Evolutionary conservation across 2,113 vertebrate species (phyloP).

Genomic region (Halcyon senegalensis): DNA sequence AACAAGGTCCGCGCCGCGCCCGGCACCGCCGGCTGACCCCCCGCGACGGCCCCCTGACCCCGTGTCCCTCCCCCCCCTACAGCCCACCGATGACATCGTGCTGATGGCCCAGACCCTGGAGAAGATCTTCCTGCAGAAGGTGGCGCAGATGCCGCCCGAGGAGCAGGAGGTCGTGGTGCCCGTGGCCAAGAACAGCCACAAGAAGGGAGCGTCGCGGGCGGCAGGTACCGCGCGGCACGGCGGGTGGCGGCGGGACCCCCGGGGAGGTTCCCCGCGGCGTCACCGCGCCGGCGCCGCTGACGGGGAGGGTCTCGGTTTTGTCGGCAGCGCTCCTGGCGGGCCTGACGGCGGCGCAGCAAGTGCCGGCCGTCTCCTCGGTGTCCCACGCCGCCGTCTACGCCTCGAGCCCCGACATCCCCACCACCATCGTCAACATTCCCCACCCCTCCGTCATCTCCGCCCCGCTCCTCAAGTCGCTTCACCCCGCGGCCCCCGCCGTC

Average conservation of each 20-base stretch:
- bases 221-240: constrained; percentile 33
- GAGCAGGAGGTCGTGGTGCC: constrained; percentile 87
- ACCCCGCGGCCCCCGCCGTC: constrained; percentile 68
- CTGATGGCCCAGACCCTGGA: constrained; percentile 94
- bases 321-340: constrained; percentile 69
- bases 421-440: constrained; percentile 84
- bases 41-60: too few species aligned
- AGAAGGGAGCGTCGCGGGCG: constrained; percentile 79
- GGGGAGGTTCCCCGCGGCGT: too few species aligned
- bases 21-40: fast-evolving
- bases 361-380: constrained; percentile 88
- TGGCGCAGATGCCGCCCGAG: constrained; percentile 92
- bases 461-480: constrained; percentile 79
- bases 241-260: too few species aligned
- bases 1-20: constrained; percentile 83
- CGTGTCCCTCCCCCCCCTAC: fast-evolving
- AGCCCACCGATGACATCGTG: constrained; percentile 94
- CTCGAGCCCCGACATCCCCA: constrained; percentile 85
- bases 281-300: too few species aligned
- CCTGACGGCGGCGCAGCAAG: constrained; percentile 88
- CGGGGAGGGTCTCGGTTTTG: too few species aligned
- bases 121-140: constrained; percentile 93
- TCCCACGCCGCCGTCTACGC: constrained; percentile 83
- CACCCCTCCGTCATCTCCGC: constrained; percentile 82
- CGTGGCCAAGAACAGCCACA: constrained; percentile 79